Evolutionary conservation across 2,113 vertebrate species (phyloP).

Genomic region (Labeo catla): DNA sequence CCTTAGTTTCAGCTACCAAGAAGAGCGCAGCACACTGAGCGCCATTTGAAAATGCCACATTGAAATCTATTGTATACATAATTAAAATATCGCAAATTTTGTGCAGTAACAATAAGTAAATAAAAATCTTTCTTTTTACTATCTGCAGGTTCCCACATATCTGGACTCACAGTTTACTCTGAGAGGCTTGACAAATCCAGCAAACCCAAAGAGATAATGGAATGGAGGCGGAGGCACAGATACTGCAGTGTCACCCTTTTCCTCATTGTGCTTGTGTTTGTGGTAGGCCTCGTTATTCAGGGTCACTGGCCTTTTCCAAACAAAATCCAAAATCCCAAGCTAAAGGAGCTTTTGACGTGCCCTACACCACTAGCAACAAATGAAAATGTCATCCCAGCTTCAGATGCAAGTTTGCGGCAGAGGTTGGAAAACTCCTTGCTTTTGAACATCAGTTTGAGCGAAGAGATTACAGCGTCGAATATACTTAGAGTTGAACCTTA

Average conservation of each 20-base stretch:
- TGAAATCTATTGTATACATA: not conserved
- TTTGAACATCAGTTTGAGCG: conserved; percentile 80
- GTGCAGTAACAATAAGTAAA: not conserved
- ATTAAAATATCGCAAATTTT: not conserved
- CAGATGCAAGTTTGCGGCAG: conserved; percentile 71
- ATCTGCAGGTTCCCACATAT: not conserved
- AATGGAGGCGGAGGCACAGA: conserved; percentile 89
- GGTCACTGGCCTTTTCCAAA: conserved; percentile 75
- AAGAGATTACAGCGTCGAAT: conserved; percentile 66
- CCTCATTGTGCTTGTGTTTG: conserved; percentile 81
- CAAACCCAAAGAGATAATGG: conserved; percentile 68
- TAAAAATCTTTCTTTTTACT: not conserved
- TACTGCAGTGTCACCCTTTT: conserved; percentile 87
- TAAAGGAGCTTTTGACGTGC: conserved; percentile 74
- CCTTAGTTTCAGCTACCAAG: too few species aligned
- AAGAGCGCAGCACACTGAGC: not conserved
- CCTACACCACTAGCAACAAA: conserved; percentile 75
- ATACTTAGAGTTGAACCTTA: conserved; percentile 77
- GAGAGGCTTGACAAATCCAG: not conserved
- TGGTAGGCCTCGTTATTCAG: conserved; percentile 85
- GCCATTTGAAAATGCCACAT: too few species aligned
- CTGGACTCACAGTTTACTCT: not conserved
- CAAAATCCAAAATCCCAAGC: conserved; percentile 62
- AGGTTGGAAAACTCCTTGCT: conserved; percentile 73
- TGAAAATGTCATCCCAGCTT: conserved; percentile 73